phyloP scores from a whole-genome alignment of 2,888 invertebrate genomes.

The Teinopalpus imperialis region DNA sequence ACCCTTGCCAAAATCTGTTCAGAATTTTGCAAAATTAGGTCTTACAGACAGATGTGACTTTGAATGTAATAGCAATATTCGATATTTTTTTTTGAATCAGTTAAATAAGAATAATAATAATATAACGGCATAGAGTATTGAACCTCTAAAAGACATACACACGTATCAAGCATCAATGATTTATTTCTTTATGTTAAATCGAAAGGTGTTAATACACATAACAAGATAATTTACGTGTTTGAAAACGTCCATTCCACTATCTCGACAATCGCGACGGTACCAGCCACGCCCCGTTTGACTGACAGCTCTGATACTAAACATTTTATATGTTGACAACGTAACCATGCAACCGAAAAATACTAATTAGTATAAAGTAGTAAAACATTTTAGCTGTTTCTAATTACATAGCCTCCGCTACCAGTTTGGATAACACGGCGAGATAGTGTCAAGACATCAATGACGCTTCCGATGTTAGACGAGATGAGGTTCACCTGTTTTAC shows the following conservation, averaged over 20 bases:
- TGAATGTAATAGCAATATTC: too few species aligned
- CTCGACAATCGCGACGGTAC: not conserved
- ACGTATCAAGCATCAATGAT: slow-evolving; percentile 31
- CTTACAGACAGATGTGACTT: too few species aligned
- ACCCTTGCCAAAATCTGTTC: too few species aligned
- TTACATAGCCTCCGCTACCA: slow-evolving; percentile 39
- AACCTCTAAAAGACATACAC: too few species aligned
- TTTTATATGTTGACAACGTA: not conserved
- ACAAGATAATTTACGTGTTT: slow-evolving; percentile 9
- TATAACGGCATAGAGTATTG: too few species aligned
- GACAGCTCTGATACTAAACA: slow-evolving; percentile 8
- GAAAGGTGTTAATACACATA: slow-evolving; percentile 7
- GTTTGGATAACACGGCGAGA: slow-evolving; percentile 57
- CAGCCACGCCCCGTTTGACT: slow-evolving; percentile 2
- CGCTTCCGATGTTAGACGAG: slow-evolving; percentile 52
- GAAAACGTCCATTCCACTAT: not conserved
- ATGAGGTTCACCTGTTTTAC: slow-evolving; percentile 62
- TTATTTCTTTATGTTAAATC: not conserved
- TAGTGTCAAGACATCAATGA: slow-evolving; percentile 59
- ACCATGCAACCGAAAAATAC: not conserved
- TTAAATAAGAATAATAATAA: too few species aligned
- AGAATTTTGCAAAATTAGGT: too few species aligned
- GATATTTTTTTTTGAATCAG: too few species aligned
- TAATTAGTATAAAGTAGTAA: slow-evolving; percentile 9
- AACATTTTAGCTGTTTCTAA: slow-evolving; percentile 5